Evolutionary conservation across 1,140 invertebrate species (phyloP).

Genomic region (Aporrectodea caliginosa): DNA sequence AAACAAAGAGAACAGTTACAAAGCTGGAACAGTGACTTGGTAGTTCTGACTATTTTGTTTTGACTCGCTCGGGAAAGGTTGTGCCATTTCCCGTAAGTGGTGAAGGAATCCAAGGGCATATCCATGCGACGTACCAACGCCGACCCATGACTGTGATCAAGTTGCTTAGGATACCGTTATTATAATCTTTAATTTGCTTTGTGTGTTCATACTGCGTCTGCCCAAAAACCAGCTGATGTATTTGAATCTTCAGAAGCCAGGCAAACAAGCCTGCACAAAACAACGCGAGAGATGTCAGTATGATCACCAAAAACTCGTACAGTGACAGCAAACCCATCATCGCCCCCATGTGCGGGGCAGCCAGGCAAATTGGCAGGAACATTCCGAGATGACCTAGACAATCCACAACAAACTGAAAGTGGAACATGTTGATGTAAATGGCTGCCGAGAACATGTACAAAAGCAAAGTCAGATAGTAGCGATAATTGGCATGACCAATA

Average conservation of each 20-base stretch:
- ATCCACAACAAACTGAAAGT: slow-evolving; percentile 2
- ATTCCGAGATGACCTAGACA: slow-evolving; percentile 29
- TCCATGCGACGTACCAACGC: slow-evolving; percentile 68
- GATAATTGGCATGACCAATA: slow-evolving; percentile 8
- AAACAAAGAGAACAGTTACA: too few relatives aligned
- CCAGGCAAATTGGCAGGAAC: slow-evolving; percentile 36
- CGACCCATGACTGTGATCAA: slow-evolving; percentile 66
- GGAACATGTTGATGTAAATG: slow-evolving; percentile 13
- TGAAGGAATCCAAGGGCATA: slow-evolving; percentile 72
- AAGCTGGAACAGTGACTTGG: too few relatives aligned
- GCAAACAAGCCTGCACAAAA: slow-evolving; percentile 38
- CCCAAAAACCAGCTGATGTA: slow-evolving; percentile 37
- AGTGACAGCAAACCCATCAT: slow-evolving; percentile 39
- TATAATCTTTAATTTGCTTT: slow-evolving; percentile 35
- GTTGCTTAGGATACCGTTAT: slow-evolving; percentile 58
- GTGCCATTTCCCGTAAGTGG: slow-evolving; percentile 57
- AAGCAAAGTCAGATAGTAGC: slow-evolving; percentile 30
- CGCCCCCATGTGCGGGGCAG: slow-evolving; percentile 40
- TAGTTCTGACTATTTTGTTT: background rate
- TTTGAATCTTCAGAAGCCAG: slow-evolving; percentile 39
- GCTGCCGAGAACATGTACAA: slow-evolving; percentile 7
- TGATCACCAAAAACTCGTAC: slow-evolving; percentile 39
- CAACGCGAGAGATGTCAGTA: slow-evolving; percentile 38
- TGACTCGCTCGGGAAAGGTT: background rate
- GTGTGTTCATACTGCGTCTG: slow-evolving; percentile 43